Base-by-base conservation (phyloP, 2,797 vertebrate genomes). In the Eupleurogrammus muticus region DNA sequence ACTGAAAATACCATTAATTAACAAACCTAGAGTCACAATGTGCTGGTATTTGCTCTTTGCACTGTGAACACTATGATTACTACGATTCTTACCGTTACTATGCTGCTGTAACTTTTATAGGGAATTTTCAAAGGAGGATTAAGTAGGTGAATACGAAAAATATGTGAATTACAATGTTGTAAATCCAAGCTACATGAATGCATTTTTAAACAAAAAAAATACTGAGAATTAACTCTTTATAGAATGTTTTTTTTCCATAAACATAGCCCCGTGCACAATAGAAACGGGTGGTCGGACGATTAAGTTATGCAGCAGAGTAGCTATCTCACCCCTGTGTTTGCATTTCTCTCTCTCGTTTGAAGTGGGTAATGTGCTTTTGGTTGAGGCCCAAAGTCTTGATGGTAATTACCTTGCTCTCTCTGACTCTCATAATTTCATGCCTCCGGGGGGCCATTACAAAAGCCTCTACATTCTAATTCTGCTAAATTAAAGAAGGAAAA, bases 361-460 rank as follows among this genome's bases (percentile, higher is more conserved):
- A 90, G 89, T 90, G 73, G 79, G 20, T 86, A 86, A 87, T 85
- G 77, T 74, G 86, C 81, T 92, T 88, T 88, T 86, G 88, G 86
- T 90, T 53, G 70, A 84, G 73, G 75, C 81, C 83, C 75, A 84
- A 85, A 85, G 77, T 84, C 83, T 80, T 87, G 81, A 88, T 86
- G 81, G 86, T 92, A 92, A 93, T 93, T 92, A 88, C 84, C 82
- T 89, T 76, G 83, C 81, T 86, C 85, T 87, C 77, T 84, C 87
- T 86, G 84, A 83, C 83, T 88, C 87, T 90, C 86, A 90, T 90
- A 90, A 90, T 90, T 90, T 73, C 68, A 74, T 86, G 80, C 85
- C 92, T 89, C 78, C 64, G 9, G 88, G 91, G 87, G 80, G 67
- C 75, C 83, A 87, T 91, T 92, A 92, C 77, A 71, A 81, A 82